phyloP scores from a whole-genome alignment of 1,140 invertebrate genomes.

The Leptopilina boulardi region DNA sequence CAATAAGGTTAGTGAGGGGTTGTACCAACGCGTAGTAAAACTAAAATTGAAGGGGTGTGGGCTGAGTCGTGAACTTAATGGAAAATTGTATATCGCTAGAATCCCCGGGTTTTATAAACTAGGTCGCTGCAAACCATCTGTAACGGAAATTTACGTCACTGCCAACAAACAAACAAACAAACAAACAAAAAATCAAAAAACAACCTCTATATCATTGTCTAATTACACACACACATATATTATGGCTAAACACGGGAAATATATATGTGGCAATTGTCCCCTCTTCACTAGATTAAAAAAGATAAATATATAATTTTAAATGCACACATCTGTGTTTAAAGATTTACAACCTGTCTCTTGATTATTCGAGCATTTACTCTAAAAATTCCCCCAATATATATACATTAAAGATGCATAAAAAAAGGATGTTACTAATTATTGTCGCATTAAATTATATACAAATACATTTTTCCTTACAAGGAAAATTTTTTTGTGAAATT shows the following conservation, averaged over 20 bases:
- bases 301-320: neutral
- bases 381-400: too few species aligned
- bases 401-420: too few species aligned
- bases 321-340: neutral
- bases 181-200: neutral
- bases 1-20: conserved; percentile 7
- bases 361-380: neutral
- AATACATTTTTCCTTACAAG: too few species aligned
- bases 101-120: neutral
- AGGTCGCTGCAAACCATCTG: conserved; percentile 17
- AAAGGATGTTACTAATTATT: too few species aligned
- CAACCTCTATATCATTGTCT: neutral
- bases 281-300: neutral
- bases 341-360: neutral
- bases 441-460: too few species aligned
- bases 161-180: neutral
- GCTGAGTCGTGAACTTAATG: neutral
- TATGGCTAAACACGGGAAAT: neutral
- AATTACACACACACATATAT: neutral
- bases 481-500: too few species aligned
- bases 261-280: neutral
- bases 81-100: conserved; percentile 16
- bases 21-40: conserved; percentile 17
- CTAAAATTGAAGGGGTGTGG: conserved; percentile 28
- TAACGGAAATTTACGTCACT: conserved; percentile 23